Percentiles rank a stretch among this genome's conserved stretches.
Evolutionary conservation across 2,113 vertebrate species (phyloP).

Genomic region (Dendropsophus ebraccatus): DNA sequence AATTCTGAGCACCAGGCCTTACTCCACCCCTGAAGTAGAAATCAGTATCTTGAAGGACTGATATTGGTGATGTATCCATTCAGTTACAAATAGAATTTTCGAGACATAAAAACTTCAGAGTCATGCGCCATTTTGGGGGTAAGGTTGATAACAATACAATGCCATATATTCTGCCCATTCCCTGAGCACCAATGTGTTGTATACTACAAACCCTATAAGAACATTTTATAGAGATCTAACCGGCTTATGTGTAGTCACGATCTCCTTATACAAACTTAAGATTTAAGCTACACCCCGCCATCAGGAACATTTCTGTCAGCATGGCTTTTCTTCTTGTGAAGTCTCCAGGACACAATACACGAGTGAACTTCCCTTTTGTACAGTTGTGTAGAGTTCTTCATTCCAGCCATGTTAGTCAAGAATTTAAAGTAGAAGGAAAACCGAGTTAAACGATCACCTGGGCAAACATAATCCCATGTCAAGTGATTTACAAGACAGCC

Average conservation of each 20-base stretch:
- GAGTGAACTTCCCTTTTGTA: conserved; percentile 33
- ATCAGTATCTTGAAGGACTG: not conserved
- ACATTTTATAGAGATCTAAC: not conserved
- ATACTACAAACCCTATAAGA: not conserved
- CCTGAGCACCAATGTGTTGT: not conserved
- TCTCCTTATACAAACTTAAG: conserved; percentile 5
- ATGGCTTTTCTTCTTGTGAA: conserved; percentile 37
- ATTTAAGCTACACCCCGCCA: not conserved
- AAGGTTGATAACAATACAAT: not conserved
- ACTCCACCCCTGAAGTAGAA: not conserved
- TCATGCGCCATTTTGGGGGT: not conserved
- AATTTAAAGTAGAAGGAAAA: conserved; percentile 28
- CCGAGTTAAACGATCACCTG: conserved; percentile 22
- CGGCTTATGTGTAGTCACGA: not conserved
- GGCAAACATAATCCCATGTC: not conserved
- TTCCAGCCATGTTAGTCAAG: conserved; percentile 36
- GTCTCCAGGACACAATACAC: conserved; percentile 21
- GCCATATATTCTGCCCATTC: not conserved
- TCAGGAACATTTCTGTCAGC: conserved; percentile 55
- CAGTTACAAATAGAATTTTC: not conserved
- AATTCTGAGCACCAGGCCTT: not conserved
- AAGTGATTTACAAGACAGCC: conserved; percentile 6
- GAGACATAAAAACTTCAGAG: not conserved
- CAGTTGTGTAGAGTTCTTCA: conserved; percentile 37
- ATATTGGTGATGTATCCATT: not conserved